Evolutionary conservation across 2,113 vertebrate genomes (phyloP), one percentile per base, ranked within the genome.

Genomic region (Picathartes gymnocephalus): DNA sequence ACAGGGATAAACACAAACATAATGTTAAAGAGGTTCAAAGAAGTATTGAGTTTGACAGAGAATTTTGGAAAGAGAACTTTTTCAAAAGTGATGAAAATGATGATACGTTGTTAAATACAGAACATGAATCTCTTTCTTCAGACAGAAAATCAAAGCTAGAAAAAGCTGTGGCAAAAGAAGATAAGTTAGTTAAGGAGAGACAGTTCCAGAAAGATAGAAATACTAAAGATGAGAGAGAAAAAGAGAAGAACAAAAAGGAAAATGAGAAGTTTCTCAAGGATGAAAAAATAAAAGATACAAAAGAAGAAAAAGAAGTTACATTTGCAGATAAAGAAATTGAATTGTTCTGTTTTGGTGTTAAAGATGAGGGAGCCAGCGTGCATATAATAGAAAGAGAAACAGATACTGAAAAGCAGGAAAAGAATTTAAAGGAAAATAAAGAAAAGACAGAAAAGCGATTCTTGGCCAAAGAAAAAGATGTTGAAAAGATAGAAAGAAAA

Each of bases 1-100:
- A 99, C 86, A 98, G 98, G 50, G 99, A 99, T 93, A 99, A 98
- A 90, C 98, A 99, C 80, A 98, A 98, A 91, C 98, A 98, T 91
- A 96, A 93, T 82, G 95, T 96, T 92, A 99, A 99, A 98, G 99
- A 99, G 11, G 73, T 98, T 69, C 99, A 99, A 97, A 98, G 99
- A 97, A 99, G 99, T 97, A 79, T 99, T 87, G 99, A 99, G 95
- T 99, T 99, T 97, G 99, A 99, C 97, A 98, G 99, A 96, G 99
- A 99, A 97, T 99, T 99, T 97, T 99, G 99, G 99, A 99, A 99
- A 97, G 99, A 99, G 64, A 99, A 99, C 92, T 99, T 99, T 96
- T 99, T 99, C 97, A 99, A 99, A 98, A 99, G 98, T 92, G 99
- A 99, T 97, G 99, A 99, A 96, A 98, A 98, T 8, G 99, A 99